Conservation (phyloP, 2,113 vertebrate genomes). For the Callorhinus ursinus region DNA sequence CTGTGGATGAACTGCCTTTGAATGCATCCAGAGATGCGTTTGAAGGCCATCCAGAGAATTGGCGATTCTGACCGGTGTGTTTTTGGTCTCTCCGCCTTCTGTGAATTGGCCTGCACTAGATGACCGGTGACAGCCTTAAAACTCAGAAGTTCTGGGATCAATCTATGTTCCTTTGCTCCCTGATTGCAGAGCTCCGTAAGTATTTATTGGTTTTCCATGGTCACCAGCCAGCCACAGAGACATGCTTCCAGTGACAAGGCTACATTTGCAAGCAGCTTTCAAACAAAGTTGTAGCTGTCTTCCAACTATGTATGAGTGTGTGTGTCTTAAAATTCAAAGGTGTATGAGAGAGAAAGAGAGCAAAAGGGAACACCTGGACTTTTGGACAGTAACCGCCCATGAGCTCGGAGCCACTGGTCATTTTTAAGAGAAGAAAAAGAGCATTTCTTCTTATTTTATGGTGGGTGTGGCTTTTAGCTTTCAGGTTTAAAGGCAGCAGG, state of each 20-base stretch:
- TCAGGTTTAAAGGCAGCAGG: constrained; percentile 65
- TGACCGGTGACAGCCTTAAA: neutral
- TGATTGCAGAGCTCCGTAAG: neutral
- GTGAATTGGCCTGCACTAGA: neutral
- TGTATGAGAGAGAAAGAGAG: neutral
- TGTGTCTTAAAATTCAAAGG: neutral
- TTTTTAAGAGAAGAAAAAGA: constrained; percentile 45
- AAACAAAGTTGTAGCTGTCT: neutral
- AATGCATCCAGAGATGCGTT: no score
- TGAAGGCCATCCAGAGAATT: neutral
- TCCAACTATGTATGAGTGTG: neutral
- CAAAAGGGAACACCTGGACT: neutral
- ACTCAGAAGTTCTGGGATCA: neutral
- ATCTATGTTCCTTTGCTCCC: neutral
- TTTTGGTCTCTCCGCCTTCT: neutral
- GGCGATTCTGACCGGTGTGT: neutral
- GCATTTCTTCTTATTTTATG: constrained; percentile 43
- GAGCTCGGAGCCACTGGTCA: neutral
- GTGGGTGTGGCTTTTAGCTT: constrained; percentile 5
- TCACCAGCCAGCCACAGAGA: neutral
- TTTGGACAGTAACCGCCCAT: constrained; percentile 18
- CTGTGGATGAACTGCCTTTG: neutral
- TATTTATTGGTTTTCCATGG: constrained; percentile 35
- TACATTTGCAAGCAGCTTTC: constrained; percentile 4
- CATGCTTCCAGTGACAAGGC: neutral